These are phyloP conservation scores for Myotis planiceps DNA, from an alignment of 2,797 vertebrate genomes.

Conservation along the genomic window DNA sequence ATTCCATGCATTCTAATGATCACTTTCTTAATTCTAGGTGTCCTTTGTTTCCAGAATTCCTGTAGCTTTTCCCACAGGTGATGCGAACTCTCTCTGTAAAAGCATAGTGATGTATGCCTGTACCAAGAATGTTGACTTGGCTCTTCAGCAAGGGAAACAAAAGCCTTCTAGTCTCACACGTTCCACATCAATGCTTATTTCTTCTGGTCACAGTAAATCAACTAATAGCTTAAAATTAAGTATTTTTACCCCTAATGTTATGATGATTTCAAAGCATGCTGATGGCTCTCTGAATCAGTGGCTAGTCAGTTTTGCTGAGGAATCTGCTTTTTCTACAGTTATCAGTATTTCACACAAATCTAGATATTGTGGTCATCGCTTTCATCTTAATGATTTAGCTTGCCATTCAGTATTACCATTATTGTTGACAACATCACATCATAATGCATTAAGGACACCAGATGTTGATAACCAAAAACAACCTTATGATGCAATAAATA, in stretches of 20 bases:
- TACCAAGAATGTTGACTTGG: conserved; percentile 97
- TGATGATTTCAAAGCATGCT: conserved; percentile 98
- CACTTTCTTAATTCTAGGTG: conserved; percentile 88
- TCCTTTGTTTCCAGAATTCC: conserved; percentile 99
- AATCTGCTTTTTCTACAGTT: conserved; percentile 97
- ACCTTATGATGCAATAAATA: conserved; percentile 62
- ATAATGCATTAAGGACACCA: conserved; percentile 94
- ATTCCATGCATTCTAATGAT: conserved; percentile 49
- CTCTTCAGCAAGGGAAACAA: conserved; percentile 96
- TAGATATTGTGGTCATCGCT: conserved; percentile 98
- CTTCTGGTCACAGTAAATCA: conserved; percentile 93
- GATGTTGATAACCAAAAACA: conserved; percentile 84
- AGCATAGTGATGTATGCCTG: conserved; percentile 99
- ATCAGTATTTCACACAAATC: conserved; percentile 98
- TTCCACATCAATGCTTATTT: conserved; percentile 94
- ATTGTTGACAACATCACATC: conserved; percentile 97
- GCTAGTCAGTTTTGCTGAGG: conserved; percentile 97
- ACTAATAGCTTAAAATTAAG: conserved; percentile 94
- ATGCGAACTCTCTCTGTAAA: conserved; percentile 97
- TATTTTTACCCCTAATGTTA: conserved; percentile 98
- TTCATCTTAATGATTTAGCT: conserved; percentile 98
- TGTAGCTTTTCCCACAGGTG: conserved; percentile 96
- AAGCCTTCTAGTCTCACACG: conserved; percentile 91
- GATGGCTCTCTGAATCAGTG: conserved; percentile 98
- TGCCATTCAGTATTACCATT: conserved; percentile 98